Conservation (phyloP, 2,113 vertebrate species). For the Synchiropus splendidus region DNA sequence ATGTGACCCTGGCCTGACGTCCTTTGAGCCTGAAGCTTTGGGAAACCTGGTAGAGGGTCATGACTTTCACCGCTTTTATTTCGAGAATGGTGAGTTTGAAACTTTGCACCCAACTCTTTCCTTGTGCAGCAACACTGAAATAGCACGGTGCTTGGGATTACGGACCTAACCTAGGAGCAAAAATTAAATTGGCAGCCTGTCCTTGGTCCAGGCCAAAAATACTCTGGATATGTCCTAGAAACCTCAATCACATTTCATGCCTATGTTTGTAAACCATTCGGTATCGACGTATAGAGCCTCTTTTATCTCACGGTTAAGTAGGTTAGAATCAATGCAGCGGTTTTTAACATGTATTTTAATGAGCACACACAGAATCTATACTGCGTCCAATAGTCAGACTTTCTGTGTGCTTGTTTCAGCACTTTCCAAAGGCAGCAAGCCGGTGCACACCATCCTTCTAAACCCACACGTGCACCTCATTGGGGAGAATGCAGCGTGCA, state of each 20-base stretch:
- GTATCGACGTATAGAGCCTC: too few species aligned
- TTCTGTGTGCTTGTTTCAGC: slow-evolving; percentile 56
- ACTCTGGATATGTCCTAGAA: slow-evolving; percentile 53
- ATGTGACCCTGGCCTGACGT: slow-evolving; percentile 92
- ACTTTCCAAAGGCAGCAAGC: slow-evolving; percentile 90
- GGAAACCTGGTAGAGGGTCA: slow-evolving; percentile 97
- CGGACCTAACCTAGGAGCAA: slow-evolving; percentile 22
- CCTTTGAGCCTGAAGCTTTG: slow-evolving; percentile 94
- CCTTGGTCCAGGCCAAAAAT: slow-evolving; percentile 42
- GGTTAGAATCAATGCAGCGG: too few species aligned
- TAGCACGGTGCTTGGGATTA: slow-evolving; percentile 16
- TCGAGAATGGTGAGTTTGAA: slow-evolving; percentile 80
- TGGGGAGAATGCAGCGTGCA: slow-evolving; percentile 91
- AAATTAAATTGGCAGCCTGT: slow-evolving; percentile 36
- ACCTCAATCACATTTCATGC: slow-evolving; percentile 49
- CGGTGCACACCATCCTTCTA: slow-evolving; percentile 94
- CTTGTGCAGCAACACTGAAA: slow-evolving; percentile 23
- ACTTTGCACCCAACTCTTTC: slow-evolving; percentile 1
- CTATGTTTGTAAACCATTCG: not conserved
- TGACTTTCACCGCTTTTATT: slow-evolving; percentile 96
- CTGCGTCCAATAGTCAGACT: not conserved
- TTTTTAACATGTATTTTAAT: too few species aligned
- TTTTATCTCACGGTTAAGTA: too few species aligned
- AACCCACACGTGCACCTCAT: slow-evolving; percentile 95
- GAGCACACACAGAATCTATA: too few species aligned